These are phyloP conservation scores for Jordanella pulchra DNA, from an alignment of 2,797 vertebrate genomes.

Conservation along the genomic window DNA sequence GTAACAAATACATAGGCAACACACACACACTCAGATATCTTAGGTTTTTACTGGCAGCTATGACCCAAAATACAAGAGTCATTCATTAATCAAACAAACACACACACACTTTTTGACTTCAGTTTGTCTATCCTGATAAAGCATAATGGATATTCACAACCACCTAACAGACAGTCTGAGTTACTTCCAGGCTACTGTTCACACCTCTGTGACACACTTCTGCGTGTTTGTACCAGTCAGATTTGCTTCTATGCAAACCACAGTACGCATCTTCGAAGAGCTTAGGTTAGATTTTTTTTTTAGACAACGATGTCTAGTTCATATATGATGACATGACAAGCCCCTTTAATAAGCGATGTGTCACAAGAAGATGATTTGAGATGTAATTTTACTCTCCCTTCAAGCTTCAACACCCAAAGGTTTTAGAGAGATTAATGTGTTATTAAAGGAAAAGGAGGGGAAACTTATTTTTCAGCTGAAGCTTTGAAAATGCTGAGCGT, in stretches of 20 bases:
- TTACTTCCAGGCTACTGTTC: constrained; percentile 60
- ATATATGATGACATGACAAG: constrained; percentile 19
- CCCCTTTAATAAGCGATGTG: constrained; percentile 20
- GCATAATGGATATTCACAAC: constrained; percentile 66
- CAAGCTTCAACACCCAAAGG: background rate
- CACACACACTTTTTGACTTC: constrained; percentile 50
- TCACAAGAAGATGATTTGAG: constrained; percentile 55
- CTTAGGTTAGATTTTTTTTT: constrained; percentile 13
- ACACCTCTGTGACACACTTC: constrained; percentile 41
- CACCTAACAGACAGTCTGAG: constrained; percentile 73
- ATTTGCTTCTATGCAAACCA: background rate
- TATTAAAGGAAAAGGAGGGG: background rate
- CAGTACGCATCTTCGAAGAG: background rate
- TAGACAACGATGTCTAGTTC: background rate
- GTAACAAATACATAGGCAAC: too few relatives aligned
- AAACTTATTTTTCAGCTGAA: background rate
- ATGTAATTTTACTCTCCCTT: constrained; percentile 18
- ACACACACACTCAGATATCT: constrained; percentile 24
- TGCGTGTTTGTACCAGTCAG: background rate
- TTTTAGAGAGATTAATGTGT: constrained; percentile 9
- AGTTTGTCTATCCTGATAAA: constrained; percentile 59
- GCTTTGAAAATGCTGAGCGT: background rate
- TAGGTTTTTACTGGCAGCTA: constrained; percentile 47
- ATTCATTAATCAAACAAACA: constrained; percentile 60
- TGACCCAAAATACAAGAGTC: constrained; percentile 59